Conservation (phyloP, 2,113 vertebrate species). For the Poeciliopsis retropinna region DNA sequence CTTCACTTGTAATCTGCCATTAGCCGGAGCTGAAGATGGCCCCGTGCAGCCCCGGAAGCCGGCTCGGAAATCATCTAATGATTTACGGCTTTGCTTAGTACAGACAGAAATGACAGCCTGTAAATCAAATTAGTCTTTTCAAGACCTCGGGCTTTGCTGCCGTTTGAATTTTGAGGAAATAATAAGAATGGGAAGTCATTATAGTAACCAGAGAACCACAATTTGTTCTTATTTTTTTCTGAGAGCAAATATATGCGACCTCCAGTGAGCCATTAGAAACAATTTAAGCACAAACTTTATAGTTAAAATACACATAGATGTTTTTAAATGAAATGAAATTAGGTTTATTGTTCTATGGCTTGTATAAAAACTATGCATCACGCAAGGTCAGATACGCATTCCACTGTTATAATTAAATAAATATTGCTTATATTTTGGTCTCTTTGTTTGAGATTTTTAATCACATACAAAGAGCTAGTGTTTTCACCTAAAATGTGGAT, state of each 20-base stretch:
- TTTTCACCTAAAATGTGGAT: neutral
- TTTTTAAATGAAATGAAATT: neutral
- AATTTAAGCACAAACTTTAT: neutral
- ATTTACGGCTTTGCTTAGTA: slow-evolving; percentile 37
- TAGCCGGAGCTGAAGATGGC: slow-evolving; percentile 34
- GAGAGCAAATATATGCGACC: neutral
- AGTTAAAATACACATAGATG: neutral
- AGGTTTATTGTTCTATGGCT: neutral
- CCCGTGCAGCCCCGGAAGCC: slow-evolving; percentile 11
- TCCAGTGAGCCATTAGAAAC: neutral
- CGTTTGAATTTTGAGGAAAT: slow-evolving; percentile 23
- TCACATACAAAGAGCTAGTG: neutral
- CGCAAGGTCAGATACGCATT: neutral
- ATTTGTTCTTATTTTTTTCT: slow-evolving; percentile 5
- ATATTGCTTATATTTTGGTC: neutral
- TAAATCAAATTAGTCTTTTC: slow-evolving; percentile 41
- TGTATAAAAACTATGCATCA: neutral
- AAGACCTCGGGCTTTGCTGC: slow-evolving; percentile 13
- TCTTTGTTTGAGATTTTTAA: neutral
- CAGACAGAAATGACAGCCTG: slow-evolving; percentile 16
- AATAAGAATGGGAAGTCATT: slow-evolving; percentile 1
- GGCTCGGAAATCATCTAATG: slow-evolving; percentile 45
- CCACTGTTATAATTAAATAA: neutral
- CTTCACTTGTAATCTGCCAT: slow-evolving; percentile 59
- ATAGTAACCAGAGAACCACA: slow-evolving; percentile 20